These are phyloP conservation scores for Ametastegia equiseti DNA, from an alignment of 2,888 invertebrate genomes.

Conservation along the genomic window DNA sequence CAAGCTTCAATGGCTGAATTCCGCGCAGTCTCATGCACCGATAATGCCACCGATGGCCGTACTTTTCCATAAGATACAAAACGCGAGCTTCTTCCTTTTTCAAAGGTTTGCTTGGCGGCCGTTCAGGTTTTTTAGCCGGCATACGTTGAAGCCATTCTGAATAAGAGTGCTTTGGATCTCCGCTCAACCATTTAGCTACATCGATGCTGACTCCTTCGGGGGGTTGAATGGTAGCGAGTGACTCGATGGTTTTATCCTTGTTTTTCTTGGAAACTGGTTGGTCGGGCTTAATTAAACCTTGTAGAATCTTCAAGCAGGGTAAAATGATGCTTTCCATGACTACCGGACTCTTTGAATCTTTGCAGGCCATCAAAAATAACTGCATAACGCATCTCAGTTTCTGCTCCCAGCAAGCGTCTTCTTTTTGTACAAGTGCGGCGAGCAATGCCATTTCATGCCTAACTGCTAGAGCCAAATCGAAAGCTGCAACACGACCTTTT, in stretches of 20 bases:
- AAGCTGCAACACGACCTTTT: constrained; percentile 86
- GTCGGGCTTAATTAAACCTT: constrained; percentile 86
- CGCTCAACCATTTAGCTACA: constrained; percentile 85
- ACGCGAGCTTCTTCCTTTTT: constrained; percentile 71
- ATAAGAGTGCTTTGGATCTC: constrained; percentile 84
- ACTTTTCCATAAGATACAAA: constrained; percentile 86
- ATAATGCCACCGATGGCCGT: constrained; percentile 82
- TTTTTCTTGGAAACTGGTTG: constrained; percentile 78
- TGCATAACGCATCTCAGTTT: constrained; percentile 92
- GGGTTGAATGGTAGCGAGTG: constrained; percentile 78
- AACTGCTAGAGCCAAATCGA: constrained; percentile 86
- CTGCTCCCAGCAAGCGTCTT: constrained; percentile 97
- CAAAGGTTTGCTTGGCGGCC: constrained; percentile 64
- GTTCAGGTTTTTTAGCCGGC: constrained; percentile 76
- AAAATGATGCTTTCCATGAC: constrained; percentile 94
- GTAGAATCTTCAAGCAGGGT: constrained; percentile 95
- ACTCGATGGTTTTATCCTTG: constrained; percentile 78
- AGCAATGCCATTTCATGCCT: constrained; percentile 93
- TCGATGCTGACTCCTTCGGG: constrained; percentile 84
- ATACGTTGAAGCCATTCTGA: constrained; percentile 84
- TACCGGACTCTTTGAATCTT: constrained; percentile 88
- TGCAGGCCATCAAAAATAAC: constrained; percentile 89
- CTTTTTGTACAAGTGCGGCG: constrained; percentile 92
- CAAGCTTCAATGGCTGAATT: constrained; percentile 80
- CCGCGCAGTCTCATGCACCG: constrained; percentile 76